A percentile compares a stretch with the other conserved stretches of the same genome.
Conservation (phyloP, 2,888 invertebrate species). For the Cryptosula pallasiana region DNA sequence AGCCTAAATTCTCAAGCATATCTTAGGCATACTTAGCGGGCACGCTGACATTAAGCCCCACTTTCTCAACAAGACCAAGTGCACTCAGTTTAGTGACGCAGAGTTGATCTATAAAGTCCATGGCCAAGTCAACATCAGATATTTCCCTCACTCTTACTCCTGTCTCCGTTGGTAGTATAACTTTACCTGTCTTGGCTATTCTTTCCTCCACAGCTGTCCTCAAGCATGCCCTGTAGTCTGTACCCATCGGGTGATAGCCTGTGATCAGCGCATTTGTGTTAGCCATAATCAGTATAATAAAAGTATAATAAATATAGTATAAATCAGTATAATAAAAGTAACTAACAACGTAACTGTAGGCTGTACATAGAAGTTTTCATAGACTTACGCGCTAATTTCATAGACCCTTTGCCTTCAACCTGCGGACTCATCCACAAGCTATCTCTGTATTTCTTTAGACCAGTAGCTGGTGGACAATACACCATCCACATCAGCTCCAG, state of each 20-base stretch:
- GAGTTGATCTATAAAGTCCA: slow-evolving; percentile 23
- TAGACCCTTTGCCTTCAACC: slow-evolving; percentile 13
- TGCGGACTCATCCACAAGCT: slow-evolving; percentile 20
- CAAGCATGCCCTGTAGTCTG: slow-evolving; percentile 5
- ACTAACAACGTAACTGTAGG: no score
- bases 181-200: not conserved
- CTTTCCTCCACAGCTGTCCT: slow-evolving; percentile 19
- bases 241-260: slow-evolving; percentile 19
- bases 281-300: no score
- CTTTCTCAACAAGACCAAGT: slow-evolving; percentile 11
- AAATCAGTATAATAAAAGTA: no score
- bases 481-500: slow-evolving; percentile 22
- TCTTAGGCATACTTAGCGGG: slow-evolving; percentile 15
- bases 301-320: no score
- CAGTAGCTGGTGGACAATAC: slow-evolving; percentile 20
- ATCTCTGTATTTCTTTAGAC: slow-evolving; percentile 22
- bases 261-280: no score
- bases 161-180: slow-evolving; percentile 22
- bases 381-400: slow-evolving; percentile 16
- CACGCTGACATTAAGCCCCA: not conserved
- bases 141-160: slow-evolving; percentile 20
- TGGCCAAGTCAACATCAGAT: not conserved
- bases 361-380: not conserved
- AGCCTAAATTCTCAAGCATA: no score
- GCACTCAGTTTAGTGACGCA: slow-evolving; percentile 20